Percentiles rank a stretch among this genome's conserved stretches.
Evolutionary conservation across 2,797 vertebrate species (phyloP).

Genomic region (Alfaro cultratus): DNA sequence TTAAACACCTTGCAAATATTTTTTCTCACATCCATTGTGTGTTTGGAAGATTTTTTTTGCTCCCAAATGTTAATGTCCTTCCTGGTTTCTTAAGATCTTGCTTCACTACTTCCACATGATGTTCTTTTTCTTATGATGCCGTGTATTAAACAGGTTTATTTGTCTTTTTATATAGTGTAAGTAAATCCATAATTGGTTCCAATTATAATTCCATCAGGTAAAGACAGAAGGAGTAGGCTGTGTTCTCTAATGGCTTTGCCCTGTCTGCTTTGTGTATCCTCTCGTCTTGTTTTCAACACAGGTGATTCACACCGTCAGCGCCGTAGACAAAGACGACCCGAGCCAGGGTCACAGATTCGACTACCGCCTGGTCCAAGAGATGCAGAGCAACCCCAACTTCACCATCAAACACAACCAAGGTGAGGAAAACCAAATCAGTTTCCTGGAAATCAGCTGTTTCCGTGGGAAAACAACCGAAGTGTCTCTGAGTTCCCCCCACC

Average conservation of each 20-base stretch:
- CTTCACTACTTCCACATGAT: not conserved
- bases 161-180: not conserved
- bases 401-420: conserved; percentile 98
- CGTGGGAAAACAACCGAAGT: conserved; percentile 38
- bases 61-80: not conserved
- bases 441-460: not conserved
- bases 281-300: conserved; percentile 68
- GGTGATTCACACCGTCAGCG: conserved; percentile 97
- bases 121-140: not conserved
- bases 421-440: conserved; percentile 68
- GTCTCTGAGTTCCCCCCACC: conserved; percentile 19
- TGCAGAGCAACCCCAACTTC: conserved; percentile 97
- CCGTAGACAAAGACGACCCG: conserved; percentile 95
- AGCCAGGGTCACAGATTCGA: conserved; percentile 95
- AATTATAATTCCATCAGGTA: conserved; percentile 72
- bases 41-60: not conserved
- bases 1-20: not conserved
- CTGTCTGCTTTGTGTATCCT: conserved; percentile 35
- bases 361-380: conserved; percentile 93
- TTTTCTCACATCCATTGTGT: not conserved
- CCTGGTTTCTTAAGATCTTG: not conserved
- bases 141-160: not conserved
- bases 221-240: conserved; percentile 64
- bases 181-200: not conserved
- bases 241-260: conserved; percentile 33